phyloP scores from a whole-genome alignment of 2,113 vertebrate genomes.

The Paradisaea rubra region DNA sequence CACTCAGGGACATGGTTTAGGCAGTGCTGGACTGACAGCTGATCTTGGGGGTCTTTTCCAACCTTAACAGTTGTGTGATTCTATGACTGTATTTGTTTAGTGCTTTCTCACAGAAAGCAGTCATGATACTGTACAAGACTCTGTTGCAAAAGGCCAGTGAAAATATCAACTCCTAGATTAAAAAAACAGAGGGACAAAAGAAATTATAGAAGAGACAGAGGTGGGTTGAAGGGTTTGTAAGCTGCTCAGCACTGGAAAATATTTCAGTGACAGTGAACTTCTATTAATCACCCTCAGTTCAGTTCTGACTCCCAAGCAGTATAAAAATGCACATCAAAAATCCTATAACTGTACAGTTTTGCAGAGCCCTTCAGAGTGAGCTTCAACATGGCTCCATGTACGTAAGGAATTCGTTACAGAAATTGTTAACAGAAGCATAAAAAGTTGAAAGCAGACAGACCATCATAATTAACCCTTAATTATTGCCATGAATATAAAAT shows the following conservation, averaged over 20 bases:
- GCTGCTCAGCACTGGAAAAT: background rate
- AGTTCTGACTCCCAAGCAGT: background rate
- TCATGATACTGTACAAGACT: background rate
- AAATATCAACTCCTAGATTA: background rate
- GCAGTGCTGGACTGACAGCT: background rate
- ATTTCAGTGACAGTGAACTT: background rate
- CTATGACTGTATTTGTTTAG: background rate
- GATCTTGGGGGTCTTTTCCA: background rate
- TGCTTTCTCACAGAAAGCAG: background rate
- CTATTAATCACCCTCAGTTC: background rate
- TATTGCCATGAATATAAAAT: background rate
- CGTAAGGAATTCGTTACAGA: background rate
- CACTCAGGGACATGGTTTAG: background rate
- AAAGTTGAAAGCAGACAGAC: background rate
- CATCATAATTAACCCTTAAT: background rate
- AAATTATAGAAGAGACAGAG: background rate
- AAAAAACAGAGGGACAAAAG: background rate
- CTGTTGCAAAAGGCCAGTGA: background rate
- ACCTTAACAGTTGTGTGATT: background rate
- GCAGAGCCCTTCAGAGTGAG: background rate
- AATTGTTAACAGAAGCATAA: background rate
- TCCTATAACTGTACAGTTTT: background rate
- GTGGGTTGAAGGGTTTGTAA: background rate
- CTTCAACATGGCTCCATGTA: background rate
- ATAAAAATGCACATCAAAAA: background rate